phyloP scores from a whole-genome alignment of 2,888 invertebrate genomes.

The Pandemis corylana region DNA sequence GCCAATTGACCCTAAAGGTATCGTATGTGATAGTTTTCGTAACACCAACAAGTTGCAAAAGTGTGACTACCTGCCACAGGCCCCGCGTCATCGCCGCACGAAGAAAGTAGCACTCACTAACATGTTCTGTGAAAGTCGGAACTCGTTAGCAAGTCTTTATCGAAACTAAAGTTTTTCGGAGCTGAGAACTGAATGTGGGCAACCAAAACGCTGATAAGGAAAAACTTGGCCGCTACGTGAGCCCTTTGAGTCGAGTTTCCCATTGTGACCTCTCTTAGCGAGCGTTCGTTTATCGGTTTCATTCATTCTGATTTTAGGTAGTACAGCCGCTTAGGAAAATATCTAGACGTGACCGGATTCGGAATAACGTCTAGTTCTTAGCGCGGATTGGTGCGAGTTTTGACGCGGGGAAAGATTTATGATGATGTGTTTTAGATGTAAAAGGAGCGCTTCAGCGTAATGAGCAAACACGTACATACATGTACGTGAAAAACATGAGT shows the following conservation, averaged over 20 bases:
- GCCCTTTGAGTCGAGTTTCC: constrained; percentile 54
- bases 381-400: neutral
- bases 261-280: constrained; percentile 47
- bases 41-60: neutral
- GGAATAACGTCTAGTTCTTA: neutral
- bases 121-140: constrained; percentile 45
- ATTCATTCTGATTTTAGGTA: constrained; percentile 42
- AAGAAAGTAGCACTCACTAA: constrained; percentile 24
- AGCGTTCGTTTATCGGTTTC: constrained; percentile 46
- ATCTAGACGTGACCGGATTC: constrained; percentile 45
- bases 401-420: neutral
- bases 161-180: constrained; percentile 53
- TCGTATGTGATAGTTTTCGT: neutral
- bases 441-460: neutral
- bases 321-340: constrained; percentile 56
- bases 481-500: too few species aligned
- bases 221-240: constrained; percentile 57
- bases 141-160: constrained; percentile 58
- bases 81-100: neutral
- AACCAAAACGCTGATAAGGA: constrained; percentile 55
- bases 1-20: too few species aligned
- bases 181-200: constrained; percentile 50
- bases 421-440: neutral
- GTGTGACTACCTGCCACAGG: neutral
- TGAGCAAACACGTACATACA: neutral